Base-by-base conservation (phyloP, 2,113 vertebrate species). In the Gallinago jamesoni region DNA sequence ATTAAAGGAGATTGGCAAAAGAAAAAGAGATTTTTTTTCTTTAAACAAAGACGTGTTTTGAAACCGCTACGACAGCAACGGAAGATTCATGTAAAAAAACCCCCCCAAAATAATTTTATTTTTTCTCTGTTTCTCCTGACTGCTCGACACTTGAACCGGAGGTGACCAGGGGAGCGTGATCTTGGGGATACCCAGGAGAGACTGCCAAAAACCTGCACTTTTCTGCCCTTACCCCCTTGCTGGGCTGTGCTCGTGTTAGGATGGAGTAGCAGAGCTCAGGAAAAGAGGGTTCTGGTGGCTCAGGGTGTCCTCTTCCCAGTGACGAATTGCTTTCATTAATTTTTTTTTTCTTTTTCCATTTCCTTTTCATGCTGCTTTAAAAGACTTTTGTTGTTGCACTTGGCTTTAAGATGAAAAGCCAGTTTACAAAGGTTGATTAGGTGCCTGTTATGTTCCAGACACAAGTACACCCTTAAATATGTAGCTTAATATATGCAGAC, bases 391-490 rank as follows among this genome's bases (percentile, higher is more conserved):
- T 94, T 95, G 73, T 94, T 79, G 45, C 74, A 53, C 67, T 96
- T 95, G 91, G 81, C 93, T 95, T 94, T 73, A 84, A 87, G 84
- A 87, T 95, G 89, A 97, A 94, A 93, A 95, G 70, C 18, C 66
- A 84, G 87, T 94, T 94, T 89, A 75, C 77, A 89, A 85, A 91
- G 84, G 84, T 84, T 91, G 94, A 93, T 96, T 63, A 96, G 94
- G 81, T 89, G 89, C 69, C 87, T 96, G 87, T 89, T 96, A 82
- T 41, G 74, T 91, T 94, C 74, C 89, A 89, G 93, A 91, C 91
- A 87, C 70, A 87, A 95, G 68, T 91, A 68, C 78, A 70, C 45
- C 39, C 74, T 78, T 84, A 91, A 94, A 95, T 93, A 82, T 57
- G 66, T 84, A 75, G 84, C 41, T 81, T 92, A 86, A 89, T 96